Evolutionary conservation across 1,140 invertebrate genomes (phyloP).

Genomic region (Orussus abietinus): DNA sequence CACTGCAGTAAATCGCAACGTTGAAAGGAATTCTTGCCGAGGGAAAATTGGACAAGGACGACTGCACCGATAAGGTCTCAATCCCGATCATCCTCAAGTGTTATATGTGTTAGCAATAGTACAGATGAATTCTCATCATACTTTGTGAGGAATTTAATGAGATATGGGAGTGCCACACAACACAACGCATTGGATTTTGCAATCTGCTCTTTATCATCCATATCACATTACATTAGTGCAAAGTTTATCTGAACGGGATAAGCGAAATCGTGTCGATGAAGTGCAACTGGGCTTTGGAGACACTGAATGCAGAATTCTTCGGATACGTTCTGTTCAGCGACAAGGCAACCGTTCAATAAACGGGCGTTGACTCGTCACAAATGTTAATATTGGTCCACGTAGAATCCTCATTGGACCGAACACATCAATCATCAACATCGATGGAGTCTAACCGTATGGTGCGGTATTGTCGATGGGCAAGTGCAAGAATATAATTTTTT

Average conservation of each 20-base stretch:
- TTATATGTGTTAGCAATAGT: constrained; percentile 4
- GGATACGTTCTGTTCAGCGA: constrained; percentile 16
- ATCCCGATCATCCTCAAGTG: no score
- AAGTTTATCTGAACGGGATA: constrained; percentile 5
- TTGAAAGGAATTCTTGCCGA: no score
- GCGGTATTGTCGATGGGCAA: constrained; percentile 17
- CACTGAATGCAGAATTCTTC: constrained; percentile 16
- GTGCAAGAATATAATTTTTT: constrained; percentile 17
- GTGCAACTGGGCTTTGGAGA: constrained; percentile 15
- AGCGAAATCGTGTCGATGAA: constrained; percentile 8
- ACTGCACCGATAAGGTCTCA: no score
- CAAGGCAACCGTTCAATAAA: constrained; percentile 20
- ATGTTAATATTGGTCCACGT: constrained; percentile 17
- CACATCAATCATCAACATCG: constrained; percentile 19
- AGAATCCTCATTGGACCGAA: constrained; percentile 20
- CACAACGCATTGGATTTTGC: constrained; percentile 10
- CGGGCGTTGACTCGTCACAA: constrained; percentile 20
- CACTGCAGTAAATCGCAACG: no score
- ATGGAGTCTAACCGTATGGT: constrained; percentile 19
- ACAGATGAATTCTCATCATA: neutral
- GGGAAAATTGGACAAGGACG: no score
- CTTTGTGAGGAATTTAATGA: neutral
- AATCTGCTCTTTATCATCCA: constrained; percentile 7
- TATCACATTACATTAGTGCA: constrained; percentile 12
- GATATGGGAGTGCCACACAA: no score